Evolutionary conservation across 30 jellyfish, hydroid and myxozoan species (phyloP).

Genomic region (Haliclystus octoradiatus): DNA sequence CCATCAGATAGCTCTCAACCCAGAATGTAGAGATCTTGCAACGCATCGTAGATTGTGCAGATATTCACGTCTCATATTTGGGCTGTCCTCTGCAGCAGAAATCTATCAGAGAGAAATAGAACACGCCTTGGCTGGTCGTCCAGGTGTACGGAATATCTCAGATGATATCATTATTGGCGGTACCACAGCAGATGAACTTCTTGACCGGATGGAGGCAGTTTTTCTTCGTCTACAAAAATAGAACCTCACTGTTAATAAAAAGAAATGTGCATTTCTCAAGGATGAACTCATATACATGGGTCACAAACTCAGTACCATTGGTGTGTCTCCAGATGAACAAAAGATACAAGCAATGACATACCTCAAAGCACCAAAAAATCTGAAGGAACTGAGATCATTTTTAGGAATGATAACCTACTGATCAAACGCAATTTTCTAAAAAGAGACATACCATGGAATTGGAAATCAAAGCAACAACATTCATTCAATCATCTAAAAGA

Average conservation of each 20-base stretch:
- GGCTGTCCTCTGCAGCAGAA: constrained; percentile 45
- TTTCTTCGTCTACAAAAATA: constrained; percentile 6
- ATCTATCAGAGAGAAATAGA: constrained; percentile 27
- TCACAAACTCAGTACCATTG: constrained; percentile 6
- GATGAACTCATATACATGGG: not conserved
- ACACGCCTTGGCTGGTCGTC: constrained; percentile 11
- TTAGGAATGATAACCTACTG: no score
- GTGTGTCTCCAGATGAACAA: constrained; percentile 17
- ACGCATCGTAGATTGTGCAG: constrained; percentile 21
- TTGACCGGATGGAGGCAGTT: constrained; percentile 7
- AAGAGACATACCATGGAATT: no score
- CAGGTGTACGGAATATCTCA: constrained; percentile 25
- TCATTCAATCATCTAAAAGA: no score
- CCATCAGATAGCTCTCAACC: constrained; percentile 19
- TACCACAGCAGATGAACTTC: constrained; percentile 7
- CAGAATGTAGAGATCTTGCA: constrained; percentile 23
- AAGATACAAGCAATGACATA: not conserved
- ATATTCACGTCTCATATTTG: constrained; percentile 27
- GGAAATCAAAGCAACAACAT: no score
- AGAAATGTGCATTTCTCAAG: constrained; percentile 9
- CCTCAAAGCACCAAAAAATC: no score
- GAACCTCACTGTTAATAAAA: constrained; percentile 17
- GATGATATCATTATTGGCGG: constrained; percentile 38
- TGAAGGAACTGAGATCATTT: no score
- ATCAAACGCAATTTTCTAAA: no score